phyloP scores from a whole-genome alignment of 2,113 vertebrate genomes.

The Barbus barbus region DNA sequence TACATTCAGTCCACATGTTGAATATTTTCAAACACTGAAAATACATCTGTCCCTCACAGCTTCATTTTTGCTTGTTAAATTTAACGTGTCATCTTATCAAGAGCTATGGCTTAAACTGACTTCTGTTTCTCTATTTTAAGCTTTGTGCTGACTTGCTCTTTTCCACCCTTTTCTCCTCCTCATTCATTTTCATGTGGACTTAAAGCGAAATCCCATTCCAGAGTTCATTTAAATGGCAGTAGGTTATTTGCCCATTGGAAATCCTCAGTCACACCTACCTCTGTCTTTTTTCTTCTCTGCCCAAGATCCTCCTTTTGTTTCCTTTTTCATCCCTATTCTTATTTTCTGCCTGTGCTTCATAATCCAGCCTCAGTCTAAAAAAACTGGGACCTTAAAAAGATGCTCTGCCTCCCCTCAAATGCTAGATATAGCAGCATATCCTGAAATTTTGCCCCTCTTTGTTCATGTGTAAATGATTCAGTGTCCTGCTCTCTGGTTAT shows the following conservation, averaged over 20 bases:
- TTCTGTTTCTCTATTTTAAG: not conserved
- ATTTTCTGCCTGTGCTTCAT: not conserved
- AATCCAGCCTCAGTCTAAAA: not conserved
- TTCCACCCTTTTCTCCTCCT: not conserved
- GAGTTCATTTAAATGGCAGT: not conserved
- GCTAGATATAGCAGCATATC: not conserved
- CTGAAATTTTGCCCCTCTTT: not conserved
- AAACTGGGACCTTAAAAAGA: not conserved
- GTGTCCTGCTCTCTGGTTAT: conserved; percentile 47
- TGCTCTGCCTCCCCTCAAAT: not conserved
- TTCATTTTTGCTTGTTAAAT: not conserved
- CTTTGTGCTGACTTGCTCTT: not conserved
- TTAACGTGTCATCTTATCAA: not conserved
- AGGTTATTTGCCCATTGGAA: not conserved
- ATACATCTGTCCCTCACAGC: not conserved
- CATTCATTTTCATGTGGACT: not conserved
- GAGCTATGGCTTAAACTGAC: not conserved
- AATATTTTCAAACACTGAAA: not conserved
- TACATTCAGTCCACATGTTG: too few species aligned
- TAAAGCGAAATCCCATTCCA: not conserved
- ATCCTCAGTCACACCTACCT: not conserved
- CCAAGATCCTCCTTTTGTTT: not conserved
- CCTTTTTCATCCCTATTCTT: not conserved
- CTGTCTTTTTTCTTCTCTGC: not conserved
- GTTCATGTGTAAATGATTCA: conserved; percentile 61